phyloP scores from a whole-genome alignment of 2,113 vertebrate species.

The Climacteris rufus region DNA sequence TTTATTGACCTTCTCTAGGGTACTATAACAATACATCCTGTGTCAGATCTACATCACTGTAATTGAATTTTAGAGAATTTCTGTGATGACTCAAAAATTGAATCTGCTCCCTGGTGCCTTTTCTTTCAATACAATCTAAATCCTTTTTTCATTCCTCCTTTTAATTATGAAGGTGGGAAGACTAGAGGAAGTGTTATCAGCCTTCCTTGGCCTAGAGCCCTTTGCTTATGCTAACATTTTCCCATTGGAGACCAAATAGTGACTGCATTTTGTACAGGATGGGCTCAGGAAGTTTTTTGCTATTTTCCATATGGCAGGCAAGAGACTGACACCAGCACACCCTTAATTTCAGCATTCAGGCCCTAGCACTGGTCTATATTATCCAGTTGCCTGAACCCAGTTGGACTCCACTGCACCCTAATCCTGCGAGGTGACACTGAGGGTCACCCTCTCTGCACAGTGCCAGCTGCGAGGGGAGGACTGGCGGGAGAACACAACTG shows the following conservation, averaged over 20 bases:
- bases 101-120: constrained; percentile 24
- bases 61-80: constrained; percentile 54
- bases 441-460: not conserved
- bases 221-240: not conserved
- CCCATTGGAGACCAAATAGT: not conserved
- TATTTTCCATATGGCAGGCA: not conserved
- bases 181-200: not conserved
- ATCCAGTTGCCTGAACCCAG: not conserved
- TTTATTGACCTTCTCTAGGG: constrained; percentile 32
- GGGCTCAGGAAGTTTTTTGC: not conserved
- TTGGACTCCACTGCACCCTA: not conserved
- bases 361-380: not conserved
- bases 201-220: not conserved
- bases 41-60: constrained; percentile 15
- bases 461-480: not conserved
- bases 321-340: not conserved
- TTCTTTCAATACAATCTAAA: constrained; percentile 37
- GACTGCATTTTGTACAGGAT: not conserved
- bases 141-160: constrained; percentile 47
- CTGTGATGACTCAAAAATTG: constrained; percentile 17
- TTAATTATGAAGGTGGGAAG: constrained; percentile 53
- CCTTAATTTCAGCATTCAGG: not conserved
- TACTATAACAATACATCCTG: constrained; percentile 3
- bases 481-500: not conserved
- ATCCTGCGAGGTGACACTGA: not conserved